These are phyloP conservation scores for Lithophane socia DNA, from an alignment of 2,888 invertebrate species.

Conservation along the genomic window DNA sequence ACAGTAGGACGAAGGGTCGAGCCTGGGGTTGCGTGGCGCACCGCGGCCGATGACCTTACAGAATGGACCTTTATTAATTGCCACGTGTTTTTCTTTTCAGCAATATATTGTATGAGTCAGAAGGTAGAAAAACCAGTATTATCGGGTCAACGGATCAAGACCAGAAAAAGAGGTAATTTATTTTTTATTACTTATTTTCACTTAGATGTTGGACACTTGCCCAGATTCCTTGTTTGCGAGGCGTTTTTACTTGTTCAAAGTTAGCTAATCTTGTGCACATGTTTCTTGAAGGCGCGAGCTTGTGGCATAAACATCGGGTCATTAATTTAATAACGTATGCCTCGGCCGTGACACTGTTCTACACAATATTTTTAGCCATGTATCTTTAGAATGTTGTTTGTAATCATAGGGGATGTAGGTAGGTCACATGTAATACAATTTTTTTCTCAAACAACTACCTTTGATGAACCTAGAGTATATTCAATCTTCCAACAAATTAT, in stretches of 20 bases:
- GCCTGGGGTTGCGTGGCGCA: slow-evolving; percentile 66
- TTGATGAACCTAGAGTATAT: not conserved
- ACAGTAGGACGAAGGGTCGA: slow-evolving; percentile 71
- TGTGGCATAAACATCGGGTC: slow-evolving; percentile 59
- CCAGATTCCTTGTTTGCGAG: slow-evolving; percentile 48
- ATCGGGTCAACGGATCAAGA: slow-evolving; percentile 99
- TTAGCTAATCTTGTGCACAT: slow-evolving; percentile 43
- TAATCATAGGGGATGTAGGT: slow-evolving; percentile 28
- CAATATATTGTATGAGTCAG: slow-evolving; percentile 99
- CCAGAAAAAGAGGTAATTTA: slow-evolving; percentile 99
- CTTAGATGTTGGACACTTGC: slow-evolving; percentile 55
- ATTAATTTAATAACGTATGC: slow-evolving; percentile 61
- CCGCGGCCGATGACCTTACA: slow-evolving; percentile 86
- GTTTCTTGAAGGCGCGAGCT: slow-evolving; percentile 25
- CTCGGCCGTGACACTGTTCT: slow-evolving; percentile 70
- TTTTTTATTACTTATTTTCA: slow-evolving; percentile 59
- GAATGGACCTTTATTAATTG: slow-evolving; percentile 80
- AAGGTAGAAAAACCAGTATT: slow-evolving; percentile 99
- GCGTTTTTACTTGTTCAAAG: slow-evolving; percentile 30
- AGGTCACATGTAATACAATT: slow-evolving; percentile 46
- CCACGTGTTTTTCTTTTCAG: slow-evolving; percentile 91
- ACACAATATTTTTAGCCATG: slow-evolving; percentile 31
- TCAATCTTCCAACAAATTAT: not conserved
- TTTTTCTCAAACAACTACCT: not conserved
- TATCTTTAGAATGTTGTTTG: slow-evolving; percentile 39